Conservation (phyloP, 2,888 invertebrate genomes). For the Ichneumoninae sp. region DNA sequence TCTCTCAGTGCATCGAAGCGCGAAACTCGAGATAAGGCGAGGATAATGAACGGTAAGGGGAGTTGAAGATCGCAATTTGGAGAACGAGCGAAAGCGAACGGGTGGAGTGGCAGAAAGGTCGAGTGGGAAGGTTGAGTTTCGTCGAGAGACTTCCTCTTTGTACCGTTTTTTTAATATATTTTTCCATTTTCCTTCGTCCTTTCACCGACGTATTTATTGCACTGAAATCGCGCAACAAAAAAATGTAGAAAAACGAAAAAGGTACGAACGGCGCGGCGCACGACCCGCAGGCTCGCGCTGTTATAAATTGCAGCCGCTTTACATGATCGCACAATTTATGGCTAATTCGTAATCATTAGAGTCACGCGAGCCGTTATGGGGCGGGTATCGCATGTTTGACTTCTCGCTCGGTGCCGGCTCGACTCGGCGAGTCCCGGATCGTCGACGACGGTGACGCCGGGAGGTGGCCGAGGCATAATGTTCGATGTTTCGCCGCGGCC, state of each 20-base stretch:
- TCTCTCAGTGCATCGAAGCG: background rate
- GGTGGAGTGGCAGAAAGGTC: background rate
- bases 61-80: conserved; percentile 3
- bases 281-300: conserved; percentile 62
- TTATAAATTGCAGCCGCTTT: conserved; percentile 77
- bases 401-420: conserved; percentile 67
- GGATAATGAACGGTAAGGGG: conserved; percentile 26
- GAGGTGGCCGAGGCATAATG: conserved; percentile 18
- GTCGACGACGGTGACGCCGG: conserved; percentile 58
- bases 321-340: conserved; percentile 80
- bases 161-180: conserved; percentile 9
- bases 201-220: conserved; percentile 57
- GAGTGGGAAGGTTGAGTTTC: conserved; percentile 8
- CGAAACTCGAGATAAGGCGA: background rate
- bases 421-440: conserved; percentile 71
- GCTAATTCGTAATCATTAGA: conserved; percentile 80
- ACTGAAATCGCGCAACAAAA: conserved; percentile 17
- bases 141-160: background rate
- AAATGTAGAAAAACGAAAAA: conserved; percentile 54
- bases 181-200: conserved; percentile 34
- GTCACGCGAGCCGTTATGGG: conserved; percentile 79
- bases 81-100: background rate
- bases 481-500: conserved; percentile 11
- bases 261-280: conserved; percentile 38
- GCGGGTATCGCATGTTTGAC: conserved; percentile 75